phyloP scores from a whole-genome alignment of 2,888 invertebrate genomes.

The Trichopria drosophilae region DNA sequence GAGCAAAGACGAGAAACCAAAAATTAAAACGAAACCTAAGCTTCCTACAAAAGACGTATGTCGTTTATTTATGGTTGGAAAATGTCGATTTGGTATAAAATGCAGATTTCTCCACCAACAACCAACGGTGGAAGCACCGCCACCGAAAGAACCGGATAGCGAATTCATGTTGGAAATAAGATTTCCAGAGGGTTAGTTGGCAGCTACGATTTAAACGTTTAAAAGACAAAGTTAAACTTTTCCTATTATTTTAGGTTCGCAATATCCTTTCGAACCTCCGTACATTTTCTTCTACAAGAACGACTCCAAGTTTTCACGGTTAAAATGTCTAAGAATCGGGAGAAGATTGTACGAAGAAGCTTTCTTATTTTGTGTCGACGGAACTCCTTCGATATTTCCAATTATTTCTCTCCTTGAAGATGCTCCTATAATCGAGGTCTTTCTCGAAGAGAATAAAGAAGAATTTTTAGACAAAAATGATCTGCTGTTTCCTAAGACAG shows the following conservation, averaged over 20 bases:
- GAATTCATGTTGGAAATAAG: constrained; percentile 73
- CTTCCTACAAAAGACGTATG: constrained; percentile 66
- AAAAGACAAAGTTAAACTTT: constrained; percentile 13
- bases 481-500: constrained; percentile 51
- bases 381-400: constrained; percentile 73
- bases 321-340: constrained; percentile 69
- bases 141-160: constrained; percentile 47
- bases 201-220: constrained; percentile 11
- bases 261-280: constrained; percentile 77
- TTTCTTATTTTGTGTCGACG: constrained; percentile 66
- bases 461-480: constrained; percentile 66
- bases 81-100: constrained; percentile 73
- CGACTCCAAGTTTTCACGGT: constrained; percentile 64
- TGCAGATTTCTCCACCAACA: constrained; percentile 75
- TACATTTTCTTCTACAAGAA: constrained; percentile 66
- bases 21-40: constrained; percentile 56
- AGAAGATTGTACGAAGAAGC: constrained; percentile 72
- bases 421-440: constrained; percentile 67
- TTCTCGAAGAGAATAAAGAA: constrained; percentile 64
- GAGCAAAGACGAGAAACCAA: constrained; percentile 60
- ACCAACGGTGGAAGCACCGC: constrained; percentile 53
- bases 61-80: constrained; percentile 66
- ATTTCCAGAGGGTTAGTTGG: constrained; percentile 64
- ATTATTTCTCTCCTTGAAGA: constrained; percentile 72
- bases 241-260: constrained; percentile 55